Conservation (phyloP, 2,113 vertebrate species). For the Oceanites oceanicus region DNA sequence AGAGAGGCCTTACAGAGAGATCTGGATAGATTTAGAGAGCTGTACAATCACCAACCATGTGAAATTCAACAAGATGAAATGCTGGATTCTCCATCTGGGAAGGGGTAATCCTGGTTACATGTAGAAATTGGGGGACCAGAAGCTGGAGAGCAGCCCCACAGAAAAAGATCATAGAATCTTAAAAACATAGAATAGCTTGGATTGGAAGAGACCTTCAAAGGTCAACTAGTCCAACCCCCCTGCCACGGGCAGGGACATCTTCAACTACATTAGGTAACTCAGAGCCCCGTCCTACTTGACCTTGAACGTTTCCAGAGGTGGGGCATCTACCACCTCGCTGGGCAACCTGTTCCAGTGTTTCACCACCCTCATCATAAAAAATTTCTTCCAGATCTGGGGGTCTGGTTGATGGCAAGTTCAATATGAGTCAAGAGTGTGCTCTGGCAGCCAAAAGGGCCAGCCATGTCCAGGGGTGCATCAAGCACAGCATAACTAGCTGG, state of each 20-base stretch:
- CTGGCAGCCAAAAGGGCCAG: neutral
- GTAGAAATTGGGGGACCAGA: rapidly evolving
- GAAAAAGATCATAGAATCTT: neutral
- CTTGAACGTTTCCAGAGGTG: no score
- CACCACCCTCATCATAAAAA: no score
- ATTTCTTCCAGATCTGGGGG: no score
- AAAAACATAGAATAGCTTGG: no score
- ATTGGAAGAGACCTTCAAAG: no score
- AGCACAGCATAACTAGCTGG: neutral
- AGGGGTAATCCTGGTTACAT: neutral
- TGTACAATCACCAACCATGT: neutral
- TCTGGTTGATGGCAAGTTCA: neutral
- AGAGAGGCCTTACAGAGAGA: neutral
- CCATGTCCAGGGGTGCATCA: neutral
- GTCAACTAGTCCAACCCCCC: no score
- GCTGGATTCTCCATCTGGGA: neutral
- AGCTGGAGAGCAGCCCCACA: neutral
- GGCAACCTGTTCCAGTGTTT: no score
- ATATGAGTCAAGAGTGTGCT: neutral
- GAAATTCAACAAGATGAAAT: neutral
- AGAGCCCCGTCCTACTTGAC: no score
- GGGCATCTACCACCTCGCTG: no score
- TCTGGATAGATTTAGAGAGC: neutral
- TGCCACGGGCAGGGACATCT: no score
- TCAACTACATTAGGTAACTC: no score